phyloP scores from a whole-genome alignment of 2,888 invertebrate genomes.

The Leistus spinibarbis region DNA sequence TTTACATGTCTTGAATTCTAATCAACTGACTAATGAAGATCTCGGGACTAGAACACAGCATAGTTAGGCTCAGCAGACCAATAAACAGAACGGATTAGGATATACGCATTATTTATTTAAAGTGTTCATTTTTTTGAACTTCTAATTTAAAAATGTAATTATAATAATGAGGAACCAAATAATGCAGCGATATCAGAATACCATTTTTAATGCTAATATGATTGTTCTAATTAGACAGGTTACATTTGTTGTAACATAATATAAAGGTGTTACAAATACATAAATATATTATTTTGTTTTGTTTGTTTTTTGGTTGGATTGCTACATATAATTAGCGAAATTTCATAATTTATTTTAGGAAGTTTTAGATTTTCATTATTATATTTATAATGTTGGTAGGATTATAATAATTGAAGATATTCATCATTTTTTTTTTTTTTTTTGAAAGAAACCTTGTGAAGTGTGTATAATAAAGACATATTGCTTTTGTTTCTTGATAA shows the following conservation, averaged over 20 bases:
- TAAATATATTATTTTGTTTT: not conserved
- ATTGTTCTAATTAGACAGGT: slow-evolving; percentile 6
- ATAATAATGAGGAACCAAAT: slow-evolving; percentile 31
- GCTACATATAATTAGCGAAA: slow-evolving; percentile 19
- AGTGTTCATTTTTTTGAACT: not conserved
- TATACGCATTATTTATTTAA: too few relatives aligned
- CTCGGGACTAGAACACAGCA: too few relatives aligned
- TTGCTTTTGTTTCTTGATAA: too few relatives aligned
- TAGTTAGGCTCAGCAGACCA: too few relatives aligned
- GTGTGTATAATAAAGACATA: too few relatives aligned
- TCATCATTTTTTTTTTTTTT: too few relatives aligned
- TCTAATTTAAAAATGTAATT: slow-evolving; percentile 12
- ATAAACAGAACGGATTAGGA: too few relatives aligned
- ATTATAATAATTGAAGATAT: not conserved
- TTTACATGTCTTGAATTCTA: too few relatives aligned
- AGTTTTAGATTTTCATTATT: not conserved
- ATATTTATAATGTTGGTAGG: not conserved
- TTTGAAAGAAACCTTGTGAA: too few relatives aligned
- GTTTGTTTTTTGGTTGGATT: slow-evolving; percentile 3
- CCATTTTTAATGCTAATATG: not conserved
- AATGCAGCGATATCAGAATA: not conserved
- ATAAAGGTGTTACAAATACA: not conserved
- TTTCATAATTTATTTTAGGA: not conserved
- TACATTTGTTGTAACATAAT: not conserved
- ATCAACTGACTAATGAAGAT: too few relatives aligned